Evolutionary conservation across 2,888 invertebrate genomes (phyloP).

Genomic region (Raillietiella orientalis): DNA sequence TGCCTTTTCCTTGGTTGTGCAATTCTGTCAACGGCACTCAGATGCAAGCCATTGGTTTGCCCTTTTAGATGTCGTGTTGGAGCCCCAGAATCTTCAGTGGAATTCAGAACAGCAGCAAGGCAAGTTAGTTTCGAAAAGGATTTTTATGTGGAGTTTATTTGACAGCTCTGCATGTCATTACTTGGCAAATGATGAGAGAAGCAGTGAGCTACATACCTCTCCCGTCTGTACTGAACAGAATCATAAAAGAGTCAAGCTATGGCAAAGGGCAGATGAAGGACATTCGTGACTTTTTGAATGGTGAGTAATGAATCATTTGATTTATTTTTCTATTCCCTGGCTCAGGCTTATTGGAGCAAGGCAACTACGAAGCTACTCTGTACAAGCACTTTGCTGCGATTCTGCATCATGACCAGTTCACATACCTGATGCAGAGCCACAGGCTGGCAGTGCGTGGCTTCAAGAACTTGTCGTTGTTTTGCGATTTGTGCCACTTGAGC

Average conservation of each 20-base stretch:
- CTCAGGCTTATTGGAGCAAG: no score
- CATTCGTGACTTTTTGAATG: slow-evolving; percentile 18
- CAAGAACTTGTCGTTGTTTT: no score
- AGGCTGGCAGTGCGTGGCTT: no score
- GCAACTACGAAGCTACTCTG: no score
- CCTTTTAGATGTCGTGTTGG: slow-evolving; percentile 14
- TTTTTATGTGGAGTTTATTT: slow-evolving; percentile 5
- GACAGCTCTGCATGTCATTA: slow-evolving; percentile 15
- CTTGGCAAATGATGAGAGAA: slow-evolving; percentile 17
- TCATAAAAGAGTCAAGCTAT: slow-evolving; percentile 18
- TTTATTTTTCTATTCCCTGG: no score
- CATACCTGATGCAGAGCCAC: no score
- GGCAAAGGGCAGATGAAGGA: slow-evolving; percentile 19
- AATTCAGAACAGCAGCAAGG: slow-evolving; percentile 7
- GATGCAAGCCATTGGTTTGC: slow-evolving; percentile 17
- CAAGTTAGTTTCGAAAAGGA: slow-evolving; percentile 3
- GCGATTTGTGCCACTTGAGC: no score
- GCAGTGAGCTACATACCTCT: slow-evolving; percentile 20
- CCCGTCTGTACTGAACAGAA: slow-evolving; percentile 17
- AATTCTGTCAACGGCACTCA: slow-evolving; percentile 17
- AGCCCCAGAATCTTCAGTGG: slow-evolving; percentile 14
- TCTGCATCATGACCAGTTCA: no score
- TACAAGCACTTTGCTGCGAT: no score
- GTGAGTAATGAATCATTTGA: no score
- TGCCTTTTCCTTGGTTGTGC: slow-evolving; percentile 11